Base-by-base conservation (phyloP, 2,888 invertebrate genomes). In the Balanococcus diminutus region DNA sequence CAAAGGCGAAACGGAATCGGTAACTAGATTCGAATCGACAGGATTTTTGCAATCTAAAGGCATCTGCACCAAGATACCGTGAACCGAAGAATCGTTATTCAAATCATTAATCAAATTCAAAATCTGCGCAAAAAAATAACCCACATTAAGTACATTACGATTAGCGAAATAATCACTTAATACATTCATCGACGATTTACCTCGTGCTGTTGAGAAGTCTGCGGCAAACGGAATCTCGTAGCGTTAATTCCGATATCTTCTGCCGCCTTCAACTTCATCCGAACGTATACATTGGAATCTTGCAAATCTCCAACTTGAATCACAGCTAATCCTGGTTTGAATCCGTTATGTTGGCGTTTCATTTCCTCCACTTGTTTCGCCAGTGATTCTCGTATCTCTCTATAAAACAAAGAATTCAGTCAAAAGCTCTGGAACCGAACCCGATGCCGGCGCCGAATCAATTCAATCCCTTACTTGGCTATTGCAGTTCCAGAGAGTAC, bases 231-330 rank as follows among this genome's bases (percentile, higher is more conserved):
- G 2, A 98, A 90, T 89, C 97, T 97, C 72, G 93, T 92, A 0
- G 96, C 96, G 28, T 91, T 90, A 84, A 98, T 96, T 86, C 99
- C 99, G 88, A 99, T 96, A 88, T 96, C 96, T 84, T 91, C 93
- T 0, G 98, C 98, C 0, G 97, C 96, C 90, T 95, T 96, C 86
- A 98, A 92, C 91, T 99, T 99, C 95, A 96, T 97, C 46, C 96
- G 92, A 89, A 99, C 99, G 91, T 99, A 99, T 5, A 99, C 98
- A 91, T 98, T 98, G 75, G 99, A 99, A 91, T 99, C 99, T 90
- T 97, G 97, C 0, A 98, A 93, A 1, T 94, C 95, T 14, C 99
- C 99, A 87, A 99, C 99, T 92, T 99, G 95, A 75, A 99, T 95
- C 89, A 99, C 98, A 28, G 97, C 96, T 88, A 99, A 91, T 16